Evolutionary conservation across 2,113 vertebrate species (phyloP).

Genomic region (Copsychus sechellarum): DNA sequence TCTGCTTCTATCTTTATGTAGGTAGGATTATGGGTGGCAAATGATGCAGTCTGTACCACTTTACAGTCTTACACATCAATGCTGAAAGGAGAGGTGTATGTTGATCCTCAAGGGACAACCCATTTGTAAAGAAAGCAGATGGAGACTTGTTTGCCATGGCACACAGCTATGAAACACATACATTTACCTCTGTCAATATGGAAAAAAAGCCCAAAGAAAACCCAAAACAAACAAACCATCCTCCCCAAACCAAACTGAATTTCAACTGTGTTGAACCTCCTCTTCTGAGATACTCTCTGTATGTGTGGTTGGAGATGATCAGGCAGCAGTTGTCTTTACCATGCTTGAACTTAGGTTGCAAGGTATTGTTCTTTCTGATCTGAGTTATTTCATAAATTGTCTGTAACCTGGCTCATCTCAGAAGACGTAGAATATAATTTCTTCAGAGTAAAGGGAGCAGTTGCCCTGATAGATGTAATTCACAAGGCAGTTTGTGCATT

Average conservation of each 20-base stretch:
- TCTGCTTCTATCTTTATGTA: not conserved
- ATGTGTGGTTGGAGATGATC: not conserved
- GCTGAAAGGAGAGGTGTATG: not conserved
- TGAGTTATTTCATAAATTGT: not conserved
- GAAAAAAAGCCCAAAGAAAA: not conserved
- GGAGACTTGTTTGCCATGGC: not conserved
- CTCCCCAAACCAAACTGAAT: not conserved
- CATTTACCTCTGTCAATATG: not conserved
- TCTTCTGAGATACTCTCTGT: not conserved
- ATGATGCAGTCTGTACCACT: not conserved
- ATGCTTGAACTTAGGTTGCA: fast-evolving
- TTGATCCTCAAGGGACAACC: not conserved
- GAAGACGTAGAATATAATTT: not conserved
- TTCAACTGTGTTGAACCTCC: not conserved
- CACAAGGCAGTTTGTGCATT: not conserved
- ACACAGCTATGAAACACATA: not conserved
- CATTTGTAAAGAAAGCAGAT: not conserved
- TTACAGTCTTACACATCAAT: not conserved
- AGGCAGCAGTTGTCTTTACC: not conserved
- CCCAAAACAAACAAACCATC: not conserved
- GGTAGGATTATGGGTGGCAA: not conserved
- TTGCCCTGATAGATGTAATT: not conserved
- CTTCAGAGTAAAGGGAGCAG: not conserved
- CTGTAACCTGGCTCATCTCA: not conserved
- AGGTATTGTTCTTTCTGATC: not conserved